Conservation (phyloP, 2,797 vertebrate genomes). For the Pitangus sulphuratus region DNA sequence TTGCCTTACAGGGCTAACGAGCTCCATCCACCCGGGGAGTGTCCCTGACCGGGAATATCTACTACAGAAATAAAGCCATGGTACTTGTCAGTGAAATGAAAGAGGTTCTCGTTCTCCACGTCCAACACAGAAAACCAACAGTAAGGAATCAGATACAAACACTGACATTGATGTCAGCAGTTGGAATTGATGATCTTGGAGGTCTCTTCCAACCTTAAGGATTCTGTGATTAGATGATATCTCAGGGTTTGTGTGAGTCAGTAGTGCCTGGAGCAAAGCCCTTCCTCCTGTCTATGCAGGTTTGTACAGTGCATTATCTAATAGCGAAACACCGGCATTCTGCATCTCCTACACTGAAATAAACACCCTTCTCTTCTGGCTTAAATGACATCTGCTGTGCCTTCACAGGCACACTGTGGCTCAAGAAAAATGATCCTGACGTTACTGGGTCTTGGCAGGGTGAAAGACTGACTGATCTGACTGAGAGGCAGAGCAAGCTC, state of each 20-base stretch:
- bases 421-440: neutral
- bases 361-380: neutral
- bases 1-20: too few relatives aligned
- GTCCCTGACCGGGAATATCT: too few relatives aligned
- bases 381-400: neutral
- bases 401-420: neutral
- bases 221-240: rapidly evolving
- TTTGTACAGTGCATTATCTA: neutral
- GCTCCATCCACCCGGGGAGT: too few relatives aligned
- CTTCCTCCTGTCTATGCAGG: rapidly evolving
- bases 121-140: neutral
- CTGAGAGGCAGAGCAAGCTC: neutral
- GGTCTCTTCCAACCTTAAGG: neutral
- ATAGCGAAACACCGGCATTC: neutral
- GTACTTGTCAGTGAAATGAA: neutral
- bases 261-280: neutral
- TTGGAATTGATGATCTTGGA: neutral
- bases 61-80: neutral
- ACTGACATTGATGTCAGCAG: neutral
- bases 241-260: neutral
- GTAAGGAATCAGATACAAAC: rapidly evolving
- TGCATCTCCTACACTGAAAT: neutral
- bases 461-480: neutral
- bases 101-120: neutral
- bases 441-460: neutral